A percentile compares a stretch with the other conserved stretches of the same genome.
Evolutionary conservation across 2,888 invertebrate species (phyloP).

Genomic region (Rhabditoides inermis): DNA sequence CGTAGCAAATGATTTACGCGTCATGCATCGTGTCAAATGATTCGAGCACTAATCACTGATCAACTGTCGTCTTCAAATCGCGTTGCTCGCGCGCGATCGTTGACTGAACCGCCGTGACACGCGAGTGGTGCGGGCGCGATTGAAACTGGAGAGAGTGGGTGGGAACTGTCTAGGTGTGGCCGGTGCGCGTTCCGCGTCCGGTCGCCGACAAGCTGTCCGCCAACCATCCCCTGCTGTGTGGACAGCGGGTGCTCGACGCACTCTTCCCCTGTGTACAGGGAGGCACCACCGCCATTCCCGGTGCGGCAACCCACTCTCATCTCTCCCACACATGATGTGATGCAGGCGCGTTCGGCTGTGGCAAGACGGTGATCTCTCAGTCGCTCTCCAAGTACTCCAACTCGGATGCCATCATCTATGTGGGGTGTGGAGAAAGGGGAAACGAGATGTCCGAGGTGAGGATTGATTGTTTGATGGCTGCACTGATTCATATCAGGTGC

Average conservation of each 20-base stretch:
- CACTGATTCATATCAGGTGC: constrained; percentile 56
- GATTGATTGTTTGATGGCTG: too few species aligned
- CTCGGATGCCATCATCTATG: constrained; percentile 97
- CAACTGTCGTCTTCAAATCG: too few species aligned
- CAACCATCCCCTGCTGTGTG: constrained; percentile 93
- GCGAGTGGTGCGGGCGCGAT: too few species aligned
- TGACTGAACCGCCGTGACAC: too few species aligned
- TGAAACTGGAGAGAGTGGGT: too few species aligned
- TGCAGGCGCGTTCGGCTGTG: constrained; percentile 98
- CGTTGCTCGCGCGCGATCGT: too few species aligned
- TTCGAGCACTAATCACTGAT: too few species aligned
- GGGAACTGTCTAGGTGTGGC: constrained; percentile 73
- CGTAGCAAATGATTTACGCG: too few species aligned
- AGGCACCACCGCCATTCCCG: constrained; percentile 52
- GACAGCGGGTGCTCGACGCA: constrained; percentile 93
- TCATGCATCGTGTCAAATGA: too few species aligned
- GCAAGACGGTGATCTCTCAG: constrained; percentile 99
- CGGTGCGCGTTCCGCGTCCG: constrained; percentile 92
- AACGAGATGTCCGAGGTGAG: constrained; percentile 96
- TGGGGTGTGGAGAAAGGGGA: constrained; percentile 98
- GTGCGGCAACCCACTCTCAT: constrained; percentile 7
- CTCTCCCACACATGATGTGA: constrained; percentile 52
- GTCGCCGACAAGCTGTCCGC: constrained; percentile 94
- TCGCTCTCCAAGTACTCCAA: constrained; percentile 98
- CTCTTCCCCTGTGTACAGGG: constrained; percentile 77